Conservation (phyloP, 2,888 invertebrate genomes). For the Orchestes rusci region DNA sequence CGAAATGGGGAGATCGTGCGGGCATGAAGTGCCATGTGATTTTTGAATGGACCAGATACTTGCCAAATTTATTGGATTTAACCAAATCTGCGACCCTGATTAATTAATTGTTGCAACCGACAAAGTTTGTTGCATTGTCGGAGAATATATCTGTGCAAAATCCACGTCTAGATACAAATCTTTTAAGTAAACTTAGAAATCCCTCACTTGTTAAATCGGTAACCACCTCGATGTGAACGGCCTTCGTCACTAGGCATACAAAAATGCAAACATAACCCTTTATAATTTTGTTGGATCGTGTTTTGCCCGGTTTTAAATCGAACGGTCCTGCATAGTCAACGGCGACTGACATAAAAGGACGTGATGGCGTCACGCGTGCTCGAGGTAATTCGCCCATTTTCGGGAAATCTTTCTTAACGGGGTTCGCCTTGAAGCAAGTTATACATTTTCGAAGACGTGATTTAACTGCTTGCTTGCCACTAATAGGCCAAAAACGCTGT, state of each 20-base stretch:
- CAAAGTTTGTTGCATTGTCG: constrained; percentile 32
- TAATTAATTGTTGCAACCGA: constrained; percentile 2
- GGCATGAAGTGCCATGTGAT: constrained; percentile 1
- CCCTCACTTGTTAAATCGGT: constrained; percentile 16
- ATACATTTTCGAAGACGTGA: constrained; percentile 20
- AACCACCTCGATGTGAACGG: constrained; percentile 20
- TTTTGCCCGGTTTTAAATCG: constrained; percentile 15
- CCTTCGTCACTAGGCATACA: constrained; percentile 21
- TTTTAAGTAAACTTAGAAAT: constrained; percentile 17
- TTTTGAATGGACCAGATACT: not conserved
- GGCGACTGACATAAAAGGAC: not conserved
- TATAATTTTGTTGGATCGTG: constrained; percentile 11
- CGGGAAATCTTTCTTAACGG: too few relatives aligned
- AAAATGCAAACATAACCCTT: constrained; percentile 22
- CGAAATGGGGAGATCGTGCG: constrained; percentile 1
- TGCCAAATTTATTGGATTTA: not conserved
- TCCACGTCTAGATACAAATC: constrained; percentile 21
- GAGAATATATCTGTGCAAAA: constrained; percentile 13
- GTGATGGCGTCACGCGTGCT: constrained; percentile 1
- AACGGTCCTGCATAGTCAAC: constrained; percentile 22
- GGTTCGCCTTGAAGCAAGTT: constrained; percentile 25
- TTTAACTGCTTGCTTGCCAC: constrained; percentile 22
- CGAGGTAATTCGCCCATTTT: constrained; percentile 11
- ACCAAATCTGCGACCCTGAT: not conserved
- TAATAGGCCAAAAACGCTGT: constrained; percentile 21